Evolutionary conservation across 2,113 vertebrate genomes (phyloP).

Genomic region (Lagopus leucura): DNA sequence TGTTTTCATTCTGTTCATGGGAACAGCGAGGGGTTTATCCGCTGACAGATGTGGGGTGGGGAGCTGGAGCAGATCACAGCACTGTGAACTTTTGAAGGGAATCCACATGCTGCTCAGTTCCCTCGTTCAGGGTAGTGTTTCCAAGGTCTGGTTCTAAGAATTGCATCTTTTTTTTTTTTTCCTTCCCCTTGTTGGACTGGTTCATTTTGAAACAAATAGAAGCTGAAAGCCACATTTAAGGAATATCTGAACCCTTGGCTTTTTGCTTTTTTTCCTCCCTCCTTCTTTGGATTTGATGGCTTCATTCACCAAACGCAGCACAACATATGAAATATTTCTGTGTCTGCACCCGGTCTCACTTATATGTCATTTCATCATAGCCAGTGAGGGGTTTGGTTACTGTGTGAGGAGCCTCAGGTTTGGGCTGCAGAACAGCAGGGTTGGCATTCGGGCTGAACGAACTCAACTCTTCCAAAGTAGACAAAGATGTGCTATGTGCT

Average conservation of each 20-base stretch:
- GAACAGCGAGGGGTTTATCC: background rate
- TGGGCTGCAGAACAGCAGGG: background rate
- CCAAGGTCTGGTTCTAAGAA: background rate
- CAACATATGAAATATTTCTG: background rate
- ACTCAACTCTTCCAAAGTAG: background rate
- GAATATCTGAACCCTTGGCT: background rate
- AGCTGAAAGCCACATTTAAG: constrained; percentile 12
- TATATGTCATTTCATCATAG: background rate
- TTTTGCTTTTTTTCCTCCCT: fast-evolving
- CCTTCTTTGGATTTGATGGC: background rate
- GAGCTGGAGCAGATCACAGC: background rate
- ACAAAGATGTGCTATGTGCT: fast-evolving
- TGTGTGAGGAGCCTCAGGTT: fast-evolving
- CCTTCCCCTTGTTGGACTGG: fast-evolving
- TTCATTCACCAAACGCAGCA: background rate
- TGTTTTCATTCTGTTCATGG: background rate
- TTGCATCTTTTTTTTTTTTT: background rate
- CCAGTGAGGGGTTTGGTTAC: background rate
- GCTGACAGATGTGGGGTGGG: background rate
- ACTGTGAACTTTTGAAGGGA: background rate
- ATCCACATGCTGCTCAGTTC: background rate
- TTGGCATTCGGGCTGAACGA: background rate
- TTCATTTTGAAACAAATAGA: background rate
- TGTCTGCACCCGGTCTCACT: background rate
- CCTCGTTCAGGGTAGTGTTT: background rate